Evolutionary conservation across 2,797 vertebrate species (phyloP), one percentile per base, ranked within the genome.

Genomic region (Leptatherina wallacei): DNA sequence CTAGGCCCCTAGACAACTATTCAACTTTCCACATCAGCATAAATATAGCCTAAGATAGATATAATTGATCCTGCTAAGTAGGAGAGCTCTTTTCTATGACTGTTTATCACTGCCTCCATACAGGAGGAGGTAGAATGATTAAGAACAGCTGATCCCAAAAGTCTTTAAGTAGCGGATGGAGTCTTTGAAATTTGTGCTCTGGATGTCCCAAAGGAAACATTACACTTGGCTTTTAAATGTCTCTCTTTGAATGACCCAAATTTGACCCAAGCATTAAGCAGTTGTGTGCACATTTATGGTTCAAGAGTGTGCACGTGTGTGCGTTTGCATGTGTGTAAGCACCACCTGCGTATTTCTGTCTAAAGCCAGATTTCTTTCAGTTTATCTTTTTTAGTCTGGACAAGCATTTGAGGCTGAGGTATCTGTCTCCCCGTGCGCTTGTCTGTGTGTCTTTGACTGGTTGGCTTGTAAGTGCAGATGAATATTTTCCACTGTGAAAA

Each of bases 401-500:
- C 82, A 81, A 55, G 79, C 9, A 33, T 71, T 76, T 40, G 66
- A 69, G 16, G 38, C 70, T 59, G 54, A 73, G 73, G 61, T 68
- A 4, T 78, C 52, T 68, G 73, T 81, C 78, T 79, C 80, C 64
- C 58, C 0, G 61, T 36, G 72, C 40, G 54, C 66, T 58, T 69
- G 77, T 74, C 66, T 51, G 68, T 61, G 62, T 76, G 33, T 67
- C 77, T 73, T 54, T 59, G 80, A 60, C 61, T 77, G 81, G 29
- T 78, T 75, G 81, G 71, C 81, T 55, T 65, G 77, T 58, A 35
- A 70, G 57, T 60, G 62, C 65, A 52, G 75, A 64, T 73, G 69
- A 86, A 90, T 91, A 85, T 77, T 88, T 92, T 90, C 88, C 89
- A 89, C 75, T 61, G 77, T 86, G 82, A 69, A 42, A 69, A 22